Conservation (phyloP, 2,888 invertebrate species). For the Phortica okadai region DNA sequence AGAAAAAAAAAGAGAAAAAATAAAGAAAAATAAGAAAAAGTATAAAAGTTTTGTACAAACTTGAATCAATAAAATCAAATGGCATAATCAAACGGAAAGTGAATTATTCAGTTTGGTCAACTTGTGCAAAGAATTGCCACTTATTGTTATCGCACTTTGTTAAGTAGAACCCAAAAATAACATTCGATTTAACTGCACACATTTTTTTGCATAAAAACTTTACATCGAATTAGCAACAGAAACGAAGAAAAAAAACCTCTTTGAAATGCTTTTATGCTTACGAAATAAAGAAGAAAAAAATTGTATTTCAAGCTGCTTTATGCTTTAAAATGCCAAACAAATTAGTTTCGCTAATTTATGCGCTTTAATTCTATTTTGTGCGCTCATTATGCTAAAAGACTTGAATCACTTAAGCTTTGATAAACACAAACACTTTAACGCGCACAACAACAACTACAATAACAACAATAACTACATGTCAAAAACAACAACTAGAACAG, state of each 20-base stretch:
- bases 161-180: too few relatives aligned
- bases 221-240: too few relatives aligned
- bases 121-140: too few relatives aligned
- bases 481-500: not conserved
- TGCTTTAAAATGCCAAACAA: not conserved
- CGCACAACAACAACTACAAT: not conserved
- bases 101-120: not conserved
- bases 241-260: too few relatives aligned
- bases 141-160: too few relatives aligned
- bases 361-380: conserved; percentile 5
- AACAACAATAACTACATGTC: conserved; percentile 1
- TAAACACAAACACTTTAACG: conserved; percentile 15
- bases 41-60: not conserved
- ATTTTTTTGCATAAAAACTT: too few relatives aligned
- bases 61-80: not conserved
- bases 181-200: too few relatives aligned
- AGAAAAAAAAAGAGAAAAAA: not conserved
- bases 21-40: not conserved
- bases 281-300: too few relatives aligned
- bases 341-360: conserved; percentile 13
- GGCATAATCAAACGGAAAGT: not conserved
- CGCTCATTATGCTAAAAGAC: conserved; percentile 23
- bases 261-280: too few relatives aligned
- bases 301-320: not conserved
- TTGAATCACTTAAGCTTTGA: not conserved